Percentiles rank a stretch among this genome's conserved stretches.
Evolutionary conservation across 2,888 invertebrate species (phyloP).

Genomic region (Caenorhabditis drosophilae): DNA sequence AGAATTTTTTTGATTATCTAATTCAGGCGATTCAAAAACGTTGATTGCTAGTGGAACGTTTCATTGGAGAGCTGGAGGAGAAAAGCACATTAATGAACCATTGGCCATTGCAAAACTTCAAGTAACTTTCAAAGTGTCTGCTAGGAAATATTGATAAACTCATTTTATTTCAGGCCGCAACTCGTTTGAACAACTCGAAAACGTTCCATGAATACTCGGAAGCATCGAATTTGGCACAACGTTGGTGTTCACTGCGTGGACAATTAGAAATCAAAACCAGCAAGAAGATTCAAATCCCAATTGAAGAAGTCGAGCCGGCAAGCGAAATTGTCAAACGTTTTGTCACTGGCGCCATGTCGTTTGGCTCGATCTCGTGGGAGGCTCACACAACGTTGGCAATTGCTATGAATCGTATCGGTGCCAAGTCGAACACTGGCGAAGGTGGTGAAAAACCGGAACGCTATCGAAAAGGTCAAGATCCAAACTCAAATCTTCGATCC

Average conservation of each 20-base stretch:
- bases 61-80: slow-evolving; percentile 89
- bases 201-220: slow-evolving; percentile 86
- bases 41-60: slow-evolving; percentile 88
- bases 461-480: slow-evolving; percentile 78
- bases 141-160: slow-evolving; percentile 1
- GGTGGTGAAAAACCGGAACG: slow-evolving; percentile 80
- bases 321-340: slow-evolving; percentile 93
- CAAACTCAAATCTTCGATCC: slow-evolving; percentile 83
- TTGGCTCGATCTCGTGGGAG: slow-evolving; percentile 94
- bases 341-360: slow-evolving; percentile 92
- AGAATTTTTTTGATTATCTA: slow-evolving; percentile 1
- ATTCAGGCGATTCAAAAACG: slow-evolving; percentile 78
- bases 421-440: slow-evolving; percentile 98
- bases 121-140: slow-evolving; percentile 69
- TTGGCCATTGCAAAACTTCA: slow-evolving; percentile 80
- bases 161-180: slow-evolving; percentile 78
- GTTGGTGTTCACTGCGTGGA: slow-evolving; percentile 75
- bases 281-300: slow-evolving; percentile 80
- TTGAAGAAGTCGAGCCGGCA: slow-evolving; percentile 89
- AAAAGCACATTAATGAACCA: slow-evolving; percentile 97
- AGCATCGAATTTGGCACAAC: slow-evolving; percentile 84
- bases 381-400: slow-evolving; percentile 92
- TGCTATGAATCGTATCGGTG: slow-evolving; percentile 96
- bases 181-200: slow-evolving; percentile 79
- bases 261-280: slow-evolving; percentile 85